A percentile compares a stretch with the other conserved stretches of the same genome.
Evolutionary conservation across 2,888 invertebrate species (phyloP).

Genomic region (Iphiclides podalirius): DNA sequence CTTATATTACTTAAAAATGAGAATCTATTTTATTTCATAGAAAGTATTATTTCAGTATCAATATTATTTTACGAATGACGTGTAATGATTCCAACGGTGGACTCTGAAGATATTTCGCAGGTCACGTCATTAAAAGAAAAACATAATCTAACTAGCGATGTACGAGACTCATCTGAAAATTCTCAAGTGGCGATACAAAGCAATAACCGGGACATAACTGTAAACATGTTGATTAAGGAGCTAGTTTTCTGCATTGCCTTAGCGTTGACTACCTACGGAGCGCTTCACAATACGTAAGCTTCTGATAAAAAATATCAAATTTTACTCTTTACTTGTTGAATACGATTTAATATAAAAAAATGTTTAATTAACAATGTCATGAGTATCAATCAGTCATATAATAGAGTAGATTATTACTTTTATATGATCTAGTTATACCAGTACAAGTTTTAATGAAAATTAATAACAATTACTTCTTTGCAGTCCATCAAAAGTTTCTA

Average conservation of each 20-base stretch:
- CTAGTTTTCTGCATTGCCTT: slow-evolving; percentile 82
- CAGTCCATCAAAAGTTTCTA: slow-evolving; percentile 62
- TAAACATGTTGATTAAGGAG: slow-evolving; percentile 83
- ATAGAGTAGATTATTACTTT: too few species aligned
- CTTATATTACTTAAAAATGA: slow-evolving; percentile 9
- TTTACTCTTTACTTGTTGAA: too few species aligned
- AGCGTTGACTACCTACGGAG: slow-evolving; percentile 84
- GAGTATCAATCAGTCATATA: too few species aligned
- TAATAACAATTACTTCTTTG: slow-evolving; percentile 27
- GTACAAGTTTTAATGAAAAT: too few species aligned
- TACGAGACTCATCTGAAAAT: slow-evolving; percentile 53
- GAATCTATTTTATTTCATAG: slow-evolving; percentile 8
- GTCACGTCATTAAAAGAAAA: slow-evolving; percentile 66
- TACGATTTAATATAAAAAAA: too few species aligned
- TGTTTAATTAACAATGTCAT: too few species aligned
- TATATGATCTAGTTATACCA: too few species aligned
- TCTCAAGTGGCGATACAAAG: slow-evolving; percentile 54
- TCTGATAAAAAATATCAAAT: too few species aligned
- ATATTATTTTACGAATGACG: slow-evolving; percentile 69
- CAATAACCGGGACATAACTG: slow-evolving; percentile 60
- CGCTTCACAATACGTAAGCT: slow-evolving; percentile 85
- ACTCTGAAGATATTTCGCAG: slow-evolving; percentile 68
- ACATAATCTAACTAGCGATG: slow-evolving; percentile 62
- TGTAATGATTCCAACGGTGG: slow-evolving; percentile 79
- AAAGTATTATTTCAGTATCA: slow-evolving; percentile 40